Base-by-base conservation (phyloP, 2,888 invertebrate species). In the Unio delphinus region DNA sequence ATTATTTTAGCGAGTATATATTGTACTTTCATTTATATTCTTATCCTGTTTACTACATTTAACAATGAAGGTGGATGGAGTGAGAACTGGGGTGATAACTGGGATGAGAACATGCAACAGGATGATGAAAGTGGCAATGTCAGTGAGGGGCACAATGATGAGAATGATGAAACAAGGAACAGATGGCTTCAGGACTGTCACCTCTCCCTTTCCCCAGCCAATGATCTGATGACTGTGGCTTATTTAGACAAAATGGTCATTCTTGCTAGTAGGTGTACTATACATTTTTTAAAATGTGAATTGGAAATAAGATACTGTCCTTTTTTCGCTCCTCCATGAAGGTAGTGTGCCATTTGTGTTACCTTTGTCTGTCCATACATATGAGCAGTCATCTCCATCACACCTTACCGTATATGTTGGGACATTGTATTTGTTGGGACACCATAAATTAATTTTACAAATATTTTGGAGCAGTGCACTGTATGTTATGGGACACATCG, bases 181-280 rank as follows among this genome's bases (percentile, higher is more conserved):
- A 92, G 92, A 77, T 95, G 95, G 93, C 89, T 95, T 20, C 93
- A 94, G 84, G 92, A 93, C 23, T 92, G 94, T 77, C 90, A 92
- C 70, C 89, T 94, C 75, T 93, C 95, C 0, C 88, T 94, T n/a
- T 89, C 87, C 28, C 94, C 95, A 3, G 92, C 93, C 60, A 93
- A 93, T 61, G 95, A 95, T 87, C 87, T 94, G 45, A 91, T 95
- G 76, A 94, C 92, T 0, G 87, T 95, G 73, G 94, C 93, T 0
- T 92, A 92, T 84, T 93, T 93, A 66, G 92, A 93, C 73, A 93
- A 92, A 83, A 89, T 95, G 72, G 93, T 94, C 0, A 91, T 95
- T 72, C 90, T 95, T 61, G 73, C 86, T 45, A 85, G 87, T 87
- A 79, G 61, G 85, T 83, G n/a, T 15, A 45, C 15, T 0, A 11